Conservation (phyloP, 2,113 vertebrate genomes). For the Urocynchramus pylzowi region DNA sequence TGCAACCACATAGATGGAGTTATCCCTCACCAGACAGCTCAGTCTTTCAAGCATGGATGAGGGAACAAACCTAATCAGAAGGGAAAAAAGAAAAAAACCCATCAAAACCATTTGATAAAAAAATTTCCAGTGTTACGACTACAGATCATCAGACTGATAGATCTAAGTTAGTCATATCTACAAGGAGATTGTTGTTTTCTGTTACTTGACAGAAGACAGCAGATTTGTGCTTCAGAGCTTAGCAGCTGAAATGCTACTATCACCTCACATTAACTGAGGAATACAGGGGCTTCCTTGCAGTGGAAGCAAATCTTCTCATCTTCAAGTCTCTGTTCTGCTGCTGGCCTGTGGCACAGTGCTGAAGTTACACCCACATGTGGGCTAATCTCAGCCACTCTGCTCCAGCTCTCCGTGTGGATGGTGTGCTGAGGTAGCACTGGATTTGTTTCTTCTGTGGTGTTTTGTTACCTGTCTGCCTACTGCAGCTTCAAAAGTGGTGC, state of each 20-base stretch:
- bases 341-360: rapidly evolving
- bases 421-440: not conserved
- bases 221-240: not conserved
- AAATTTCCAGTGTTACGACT: not conserved
- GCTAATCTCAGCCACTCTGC: not conserved
- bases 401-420: not conserved
- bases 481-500: not conserved
- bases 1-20: conserved; percentile 78
- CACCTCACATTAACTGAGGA: not conserved
- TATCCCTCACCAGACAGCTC: conserved; percentile 77
- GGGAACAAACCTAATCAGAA: conserved; percentile 14
- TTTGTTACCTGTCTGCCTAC: not conserved
- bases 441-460: not conserved
- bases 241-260: not conserved
- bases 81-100: not conserved
- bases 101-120: not conserved
- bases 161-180: not conserved
- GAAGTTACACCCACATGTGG: not conserved
- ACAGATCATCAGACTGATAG: not conserved
- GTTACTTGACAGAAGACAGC: not conserved
- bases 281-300: not conserved
- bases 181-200: not conserved
- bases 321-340: not conserved
- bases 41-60: conserved; percentile 54
- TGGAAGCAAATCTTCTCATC: not conserved